Conservation (phyloP, 37 sponge, comb jelly and placozoan genomes). For the Lycopodina hypogea region DNA sequence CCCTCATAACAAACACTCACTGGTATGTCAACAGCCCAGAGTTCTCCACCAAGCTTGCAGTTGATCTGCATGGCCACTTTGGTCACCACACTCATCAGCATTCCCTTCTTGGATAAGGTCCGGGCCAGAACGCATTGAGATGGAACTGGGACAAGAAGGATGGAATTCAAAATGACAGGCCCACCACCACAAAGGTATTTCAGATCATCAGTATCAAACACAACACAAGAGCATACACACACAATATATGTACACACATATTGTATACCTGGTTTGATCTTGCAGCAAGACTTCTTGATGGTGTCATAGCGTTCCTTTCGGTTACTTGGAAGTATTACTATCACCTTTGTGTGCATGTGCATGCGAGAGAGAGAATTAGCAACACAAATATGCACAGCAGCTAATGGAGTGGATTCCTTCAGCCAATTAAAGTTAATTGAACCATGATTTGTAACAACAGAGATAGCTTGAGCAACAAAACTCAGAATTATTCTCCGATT, state of each 20-base stretch:
- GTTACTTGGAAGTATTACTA: constrained; percentile 74
- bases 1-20: constrained; percentile 31
- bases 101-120: constrained; percentile 76
- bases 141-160: constrained; percentile 61
- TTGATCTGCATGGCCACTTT: constrained; percentile 93
- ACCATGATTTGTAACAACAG: too few species aligned
- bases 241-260: not conserved
- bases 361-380: not conserved
- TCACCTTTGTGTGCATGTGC: constrained; percentile 53
- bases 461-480: too few species aligned
- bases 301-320: constrained; percentile 94
- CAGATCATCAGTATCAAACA: not conserved
- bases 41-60: constrained; percentile 93
- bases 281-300: constrained; percentile 92
- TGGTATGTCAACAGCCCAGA: constrained; percentile 93
- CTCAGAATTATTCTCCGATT: too few species aligned
- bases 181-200: not conserved
- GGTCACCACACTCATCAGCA: constrained; percentile 88
- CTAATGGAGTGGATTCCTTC: too few species aligned
- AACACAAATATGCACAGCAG: not conserved
- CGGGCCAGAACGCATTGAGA: constrained; percentile 73
- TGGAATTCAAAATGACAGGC: not conserved
- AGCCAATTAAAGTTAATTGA: too few species aligned
- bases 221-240: too few species aligned
- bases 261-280: constrained; percentile 63